These are phyloP conservation scores for Octopus sinensis DNA, from an alignment of 1,140 invertebrate species.

Conservation along the genomic window DNA sequence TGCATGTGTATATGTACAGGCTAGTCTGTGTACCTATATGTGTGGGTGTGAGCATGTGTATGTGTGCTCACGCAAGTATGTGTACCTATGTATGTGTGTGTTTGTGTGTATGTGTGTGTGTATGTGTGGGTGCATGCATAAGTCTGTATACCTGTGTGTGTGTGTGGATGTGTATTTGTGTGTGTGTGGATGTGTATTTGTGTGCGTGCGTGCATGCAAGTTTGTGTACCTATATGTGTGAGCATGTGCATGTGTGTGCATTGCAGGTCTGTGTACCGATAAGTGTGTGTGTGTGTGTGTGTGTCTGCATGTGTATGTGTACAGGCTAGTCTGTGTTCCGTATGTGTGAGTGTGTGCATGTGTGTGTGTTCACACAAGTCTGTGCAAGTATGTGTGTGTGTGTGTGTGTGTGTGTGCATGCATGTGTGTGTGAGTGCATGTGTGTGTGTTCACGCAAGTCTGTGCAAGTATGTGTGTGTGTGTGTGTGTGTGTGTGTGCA, in stretches of 20 bases:
- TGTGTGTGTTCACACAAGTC: neutral
- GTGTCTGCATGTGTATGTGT: slow-evolving; percentile 3
- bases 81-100: slow-evolving; percentile 3
- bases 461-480: neutral
- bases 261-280: neutral
- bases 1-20: slow-evolving; percentile 2
- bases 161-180: neutral
- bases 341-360: neutral
- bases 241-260: neutral
- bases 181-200: neutral
- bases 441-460: neutral
- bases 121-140: neutral
- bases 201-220: neutral
- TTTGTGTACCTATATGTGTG: neutral
- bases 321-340: no score
- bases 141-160: neutral
- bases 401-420: slow-evolving; percentile 5
- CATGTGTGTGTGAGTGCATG: slow-evolving; percentile 7
- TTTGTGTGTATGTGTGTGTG: slow-evolving; percentile 3
- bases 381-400: slow-evolving; percentile 11
- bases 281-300: slow-evolving; percentile 3
- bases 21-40: neutral
- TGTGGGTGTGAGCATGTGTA: neutral
- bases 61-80: neutral
- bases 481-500: slow-evolving; percentile 6